Evolutionary conservation across 2,888 invertebrate species (phyloP).

Genomic region (Eupithecia centaureata): DNA sequence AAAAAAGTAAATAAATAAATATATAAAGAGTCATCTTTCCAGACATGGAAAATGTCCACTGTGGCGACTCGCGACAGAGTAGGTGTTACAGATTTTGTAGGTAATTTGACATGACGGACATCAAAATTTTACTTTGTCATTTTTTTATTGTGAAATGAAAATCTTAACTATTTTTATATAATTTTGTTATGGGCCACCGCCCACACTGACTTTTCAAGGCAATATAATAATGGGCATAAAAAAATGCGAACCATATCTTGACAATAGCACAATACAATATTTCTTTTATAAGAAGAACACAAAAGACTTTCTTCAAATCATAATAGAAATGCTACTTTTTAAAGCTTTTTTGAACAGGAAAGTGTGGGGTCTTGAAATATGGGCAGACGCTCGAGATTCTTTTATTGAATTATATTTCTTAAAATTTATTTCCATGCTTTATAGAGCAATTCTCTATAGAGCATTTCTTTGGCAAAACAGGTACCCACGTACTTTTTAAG

Average conservation of each 20-base stretch:
- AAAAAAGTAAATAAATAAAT: too few relatives aligned
- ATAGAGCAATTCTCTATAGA: not conserved
- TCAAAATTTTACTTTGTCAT: not conserved
- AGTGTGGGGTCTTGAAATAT: not conserved
- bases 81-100: too few relatives aligned
- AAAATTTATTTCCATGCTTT: not conserved
- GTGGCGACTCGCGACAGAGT: too few relatives aligned
- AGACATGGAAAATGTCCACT: too few relatives aligned
- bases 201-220: not conserved
- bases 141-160: not conserved
- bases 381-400: not conserved
- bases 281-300: constrained; percentile 9
- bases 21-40: too few relatives aligned
- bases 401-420: not conserved
- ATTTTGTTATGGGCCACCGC: not conserved
- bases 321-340: constrained; percentile 14
- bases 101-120: not conserved
- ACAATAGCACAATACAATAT: constrained; percentile 4
- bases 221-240: not conserved
- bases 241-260: not conserved
- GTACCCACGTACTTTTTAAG: too few relatives aligned
- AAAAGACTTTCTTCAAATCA: constrained; percentile 22
- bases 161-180: not conserved
- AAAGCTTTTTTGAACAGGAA: constrained; percentile 13
- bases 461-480: not conserved